These are phyloP conservation scores for Helleia helle DNA, from an alignment of 2,888 invertebrate species.

Conservation along the genomic window DNA sequence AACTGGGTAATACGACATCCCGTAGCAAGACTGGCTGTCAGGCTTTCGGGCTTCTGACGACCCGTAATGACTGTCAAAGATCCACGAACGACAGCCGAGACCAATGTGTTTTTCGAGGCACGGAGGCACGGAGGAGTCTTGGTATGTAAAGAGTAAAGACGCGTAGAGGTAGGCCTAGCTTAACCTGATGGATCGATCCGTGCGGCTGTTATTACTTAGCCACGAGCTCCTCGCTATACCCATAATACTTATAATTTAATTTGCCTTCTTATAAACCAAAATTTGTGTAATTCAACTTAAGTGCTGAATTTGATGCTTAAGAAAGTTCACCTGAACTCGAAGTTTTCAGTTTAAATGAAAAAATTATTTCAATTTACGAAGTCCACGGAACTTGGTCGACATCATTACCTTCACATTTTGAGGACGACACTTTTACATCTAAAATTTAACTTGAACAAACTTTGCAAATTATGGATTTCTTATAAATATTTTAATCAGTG, in stretches of 20 bases:
- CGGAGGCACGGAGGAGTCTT: too few relatives aligned
- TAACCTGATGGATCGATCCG: too few relatives aligned
- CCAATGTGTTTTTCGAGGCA: too few relatives aligned
- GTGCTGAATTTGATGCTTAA: conserved; percentile 48
- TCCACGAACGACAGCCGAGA: too few relatives aligned
- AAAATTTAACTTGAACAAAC: conserved; percentile 4
- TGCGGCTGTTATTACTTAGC: too few relatives aligned
- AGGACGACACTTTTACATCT: conserved; percentile 40
- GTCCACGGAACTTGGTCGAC: conserved; percentile 39
- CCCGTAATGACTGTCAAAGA: too few relatives aligned
- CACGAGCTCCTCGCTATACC: too few relatives aligned
- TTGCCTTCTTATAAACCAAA: conserved; percentile 3
- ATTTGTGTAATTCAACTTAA: conserved; percentile 18
- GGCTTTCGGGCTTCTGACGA: too few relatives aligned
- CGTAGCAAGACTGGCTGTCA: too few relatives aligned
- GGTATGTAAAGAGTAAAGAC: too few relatives aligned
- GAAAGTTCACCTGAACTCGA: conserved; percentile 56
- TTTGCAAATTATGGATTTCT: not conserved
- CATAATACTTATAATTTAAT: not conserved
- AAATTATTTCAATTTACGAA: conserved; percentile 69
- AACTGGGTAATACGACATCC: too few relatives aligned
- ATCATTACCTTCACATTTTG: conserved; percentile 60
- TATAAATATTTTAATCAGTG: not conserved
- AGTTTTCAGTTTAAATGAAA: conserved; percentile 64
- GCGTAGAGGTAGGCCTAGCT: too few relatives aligned